Conservation (phyloP, 2,113 vertebrate species). For the Rhinopomastus cyanomelas region DNA sequence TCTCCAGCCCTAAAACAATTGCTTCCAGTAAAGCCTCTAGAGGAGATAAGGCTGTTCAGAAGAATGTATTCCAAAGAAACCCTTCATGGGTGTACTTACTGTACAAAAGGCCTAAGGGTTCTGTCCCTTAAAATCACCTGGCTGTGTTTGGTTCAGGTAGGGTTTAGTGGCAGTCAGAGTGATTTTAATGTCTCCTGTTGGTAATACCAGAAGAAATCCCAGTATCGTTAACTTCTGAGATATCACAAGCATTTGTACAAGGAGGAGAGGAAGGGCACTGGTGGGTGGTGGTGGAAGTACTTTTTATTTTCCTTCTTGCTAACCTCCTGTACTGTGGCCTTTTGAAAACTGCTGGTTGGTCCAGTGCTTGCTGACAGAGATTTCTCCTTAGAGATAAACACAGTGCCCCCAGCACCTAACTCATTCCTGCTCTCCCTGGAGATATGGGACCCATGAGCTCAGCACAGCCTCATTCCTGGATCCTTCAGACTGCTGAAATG, state of each 20-base stretch:
- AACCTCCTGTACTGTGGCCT: background rate
- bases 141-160: background rate
- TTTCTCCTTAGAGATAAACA: background rate
- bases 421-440: background rate
- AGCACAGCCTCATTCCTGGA: background rate
- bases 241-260: rapidly evolving
- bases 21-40: background rate
- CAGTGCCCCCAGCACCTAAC: background rate
- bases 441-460: background rate
- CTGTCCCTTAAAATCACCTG: background rate
- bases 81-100: background rate
- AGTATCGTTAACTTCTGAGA: background rate
- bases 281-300: background rate
- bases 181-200: background rate
- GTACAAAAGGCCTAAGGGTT: background rate
- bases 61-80: background rate
- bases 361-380: background rate
- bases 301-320: background rate
- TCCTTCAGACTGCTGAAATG: rapidly evolving
- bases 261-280: background rate
- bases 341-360: background rate
- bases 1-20: background rate
- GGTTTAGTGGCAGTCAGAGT: background rate
- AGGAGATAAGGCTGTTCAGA: background rate
- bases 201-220: background rate